Evolutionary conservation across 2,797 vertebrate species (phyloP).

Genomic region (Lindbergichthys nudifrons): DNA sequence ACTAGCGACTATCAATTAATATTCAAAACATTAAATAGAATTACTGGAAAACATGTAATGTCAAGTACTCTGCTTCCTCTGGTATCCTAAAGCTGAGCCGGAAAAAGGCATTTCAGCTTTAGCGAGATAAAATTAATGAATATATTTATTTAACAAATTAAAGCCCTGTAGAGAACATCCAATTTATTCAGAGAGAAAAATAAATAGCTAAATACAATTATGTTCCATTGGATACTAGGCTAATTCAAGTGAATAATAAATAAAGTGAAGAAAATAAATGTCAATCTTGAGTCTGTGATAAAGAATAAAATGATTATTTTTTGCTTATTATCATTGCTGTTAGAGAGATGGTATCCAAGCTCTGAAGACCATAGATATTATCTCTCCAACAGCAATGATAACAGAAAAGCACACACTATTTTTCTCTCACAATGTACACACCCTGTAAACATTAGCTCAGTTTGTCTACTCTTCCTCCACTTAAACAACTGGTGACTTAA

Average conservation of each 20-base stretch:
- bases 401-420: neutral
- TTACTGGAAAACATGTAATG: neutral
- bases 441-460: conserved; percentile 12
- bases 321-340: neutral
- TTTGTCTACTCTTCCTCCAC: neutral
- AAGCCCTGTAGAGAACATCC: neutral
- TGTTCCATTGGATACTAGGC: neutral
- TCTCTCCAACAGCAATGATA: no score
- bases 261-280: neutral
- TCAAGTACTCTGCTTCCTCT: neutral
- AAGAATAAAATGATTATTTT: no score
- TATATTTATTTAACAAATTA: neutral
- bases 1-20: neutral
- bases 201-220: neutral
- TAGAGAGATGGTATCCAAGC: neutral
- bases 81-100: neutral
- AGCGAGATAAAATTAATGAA: no score
- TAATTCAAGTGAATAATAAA: neutral
- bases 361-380: neutral
- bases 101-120: neutral
- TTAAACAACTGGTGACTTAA: neutral
- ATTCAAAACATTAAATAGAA: neutral
- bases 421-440: neutral
- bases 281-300: neutral
- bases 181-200: neutral